phyloP scores from a whole-genome alignment of 2,797 vertebrate species.

The Tenualosa thibaudeaui region DNA sequence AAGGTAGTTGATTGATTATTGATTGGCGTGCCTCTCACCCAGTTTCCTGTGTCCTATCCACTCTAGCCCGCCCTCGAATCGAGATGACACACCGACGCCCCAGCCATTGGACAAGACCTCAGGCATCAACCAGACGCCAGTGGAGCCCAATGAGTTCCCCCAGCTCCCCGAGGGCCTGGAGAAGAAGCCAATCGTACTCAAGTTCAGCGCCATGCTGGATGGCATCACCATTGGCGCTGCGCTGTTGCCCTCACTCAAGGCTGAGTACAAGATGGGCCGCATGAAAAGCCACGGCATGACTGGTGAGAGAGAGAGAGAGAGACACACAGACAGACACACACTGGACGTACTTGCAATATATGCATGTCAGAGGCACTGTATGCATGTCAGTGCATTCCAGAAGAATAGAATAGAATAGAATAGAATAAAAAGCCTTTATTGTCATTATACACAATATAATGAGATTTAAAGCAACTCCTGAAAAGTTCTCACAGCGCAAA shows the following conservation, averaged over 20 bases:
- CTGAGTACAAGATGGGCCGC: conserved; percentile 97
- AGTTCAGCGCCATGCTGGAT: conserved; percentile 97
- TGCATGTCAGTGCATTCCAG: no score
- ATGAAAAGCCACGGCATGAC: conserved; percentile 99
- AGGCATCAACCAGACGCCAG: conserved; percentile 92
- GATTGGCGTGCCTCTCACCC: no score
- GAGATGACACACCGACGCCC: conserved; percentile 90
- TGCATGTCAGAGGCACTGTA: not conserved
- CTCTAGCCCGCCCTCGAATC: conserved; percentile 81
- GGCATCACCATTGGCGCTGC: conserved; percentile 96
- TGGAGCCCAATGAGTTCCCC: conserved; percentile 96
- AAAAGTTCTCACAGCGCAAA: no score
- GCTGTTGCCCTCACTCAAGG: conserved; percentile 93
- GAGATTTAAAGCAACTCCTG: no score
- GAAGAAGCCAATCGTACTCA: conserved; percentile 96
- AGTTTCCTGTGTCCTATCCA: no score
- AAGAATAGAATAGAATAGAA: no score
- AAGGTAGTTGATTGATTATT: no score
- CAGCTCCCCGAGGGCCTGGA: conserved; percentile 97
- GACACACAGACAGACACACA: not conserved
- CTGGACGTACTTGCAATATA: not conserved
- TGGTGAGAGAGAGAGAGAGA: conserved; percentile 26
- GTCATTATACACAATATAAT: no score
- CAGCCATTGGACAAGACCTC: conserved; percentile 90
- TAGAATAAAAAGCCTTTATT: no score